Evolutionary conservation across 2,797 vertebrate genomes (phyloP), one percentile per base, ranked within the genome.

Genomic region (Poeciliopsis turneri): DNA sequence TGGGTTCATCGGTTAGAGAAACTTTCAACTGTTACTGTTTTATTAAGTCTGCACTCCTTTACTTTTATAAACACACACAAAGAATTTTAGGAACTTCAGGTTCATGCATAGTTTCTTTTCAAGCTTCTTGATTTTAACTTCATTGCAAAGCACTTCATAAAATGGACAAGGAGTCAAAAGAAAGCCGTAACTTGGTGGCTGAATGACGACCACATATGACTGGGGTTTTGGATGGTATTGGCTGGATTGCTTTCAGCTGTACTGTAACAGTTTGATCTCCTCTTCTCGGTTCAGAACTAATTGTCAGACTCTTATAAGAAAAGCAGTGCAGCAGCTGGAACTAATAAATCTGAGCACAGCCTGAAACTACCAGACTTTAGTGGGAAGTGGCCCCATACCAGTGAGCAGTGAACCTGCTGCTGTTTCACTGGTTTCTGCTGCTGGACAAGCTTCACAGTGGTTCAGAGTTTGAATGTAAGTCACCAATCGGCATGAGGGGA

Each of bases 381-480:
- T 87, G 76, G 85, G 84, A 87, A 74, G 82, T 79, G 80, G 82
- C n/a, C 89, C 71, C 75, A 77, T 84, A 78, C 80, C 79, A 77
- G 76, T 30, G 73, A 84, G 81, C 84, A 47, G 75, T 45, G 66
- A 78, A 81, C 79, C 87, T 80, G 82, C 83, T 87, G 87, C 87
- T 84, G 88, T 88, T 90, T 88, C 87, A 91, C 84, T 90, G 39
- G 85, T 81, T 87, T 78, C 89, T 85, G 91, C 84, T 81, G 87
- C 90, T 89, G 88, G 84, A 93, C 88, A 89, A 88, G 87, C 82
- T 87, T 95, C 89, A 92, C 93, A 88, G 83, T 76, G 3, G 79
- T 85, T 92, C 87, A 89, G 86, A 88, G 82, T 90, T 90, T 80
- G 86, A 92, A 76, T 92, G 81, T 45, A 77, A 80, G 84, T 82